These are phyloP conservation scores for Parus major DNA, from an alignment of 2,113 vertebrate genomes.

Conservation along the genomic window DNA sequence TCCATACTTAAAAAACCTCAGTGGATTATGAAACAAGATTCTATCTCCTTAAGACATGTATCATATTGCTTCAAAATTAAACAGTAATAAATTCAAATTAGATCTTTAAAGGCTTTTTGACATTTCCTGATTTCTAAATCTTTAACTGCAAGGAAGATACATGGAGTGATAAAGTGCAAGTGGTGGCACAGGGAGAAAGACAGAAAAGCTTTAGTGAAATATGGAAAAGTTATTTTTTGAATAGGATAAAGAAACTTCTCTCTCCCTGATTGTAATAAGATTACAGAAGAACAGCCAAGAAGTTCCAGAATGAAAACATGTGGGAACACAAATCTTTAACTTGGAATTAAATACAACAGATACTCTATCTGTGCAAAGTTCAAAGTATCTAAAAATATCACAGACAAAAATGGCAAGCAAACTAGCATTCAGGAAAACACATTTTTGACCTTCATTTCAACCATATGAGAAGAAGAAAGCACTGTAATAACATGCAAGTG, in stretches of 20 bases:
- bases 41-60: not conserved
- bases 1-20: conserved; percentile 38
- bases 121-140: not conserved
- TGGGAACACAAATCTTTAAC: not conserved
- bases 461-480: not conserved
- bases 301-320: not conserved
- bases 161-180: not conserved
- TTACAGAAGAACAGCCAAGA: not conserved
- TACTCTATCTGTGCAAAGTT: not conserved
- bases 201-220: not conserved
- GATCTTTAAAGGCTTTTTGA: not conserved
- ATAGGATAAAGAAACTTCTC: not conserved
- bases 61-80: not conserved
- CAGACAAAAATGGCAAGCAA: not conserved
- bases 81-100: not conserved
- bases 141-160: not conserved
- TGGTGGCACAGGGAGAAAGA: not conserved
- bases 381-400: not conserved
- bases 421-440: not conserved
- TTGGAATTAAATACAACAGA: not conserved
- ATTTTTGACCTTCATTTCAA: not conserved
- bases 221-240: not conserved
- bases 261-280: not conserved
- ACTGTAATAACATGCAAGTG: not conserved
- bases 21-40: conserved; percentile 28